Evolutionary conservation across 2,888 invertebrate genomes (phyloP).

Genomic region (Mimachlamys varia): DNA sequence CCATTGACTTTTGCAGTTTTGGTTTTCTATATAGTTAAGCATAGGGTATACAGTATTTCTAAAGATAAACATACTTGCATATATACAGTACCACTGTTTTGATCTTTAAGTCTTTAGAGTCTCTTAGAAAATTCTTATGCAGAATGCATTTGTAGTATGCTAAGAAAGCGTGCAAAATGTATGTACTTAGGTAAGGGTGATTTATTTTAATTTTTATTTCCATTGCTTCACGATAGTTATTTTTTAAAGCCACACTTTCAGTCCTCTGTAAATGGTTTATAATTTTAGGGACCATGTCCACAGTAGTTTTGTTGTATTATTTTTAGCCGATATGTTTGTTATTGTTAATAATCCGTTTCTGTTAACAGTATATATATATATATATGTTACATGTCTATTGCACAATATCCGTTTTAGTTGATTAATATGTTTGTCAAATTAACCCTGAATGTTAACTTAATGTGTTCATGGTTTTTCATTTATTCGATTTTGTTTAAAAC

Average conservation of each 20-base stretch:
- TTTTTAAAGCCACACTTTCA: not conserved
- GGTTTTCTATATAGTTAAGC: too few relatives aligned
- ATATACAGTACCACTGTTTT: not conserved
- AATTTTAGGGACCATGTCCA: not conserved
- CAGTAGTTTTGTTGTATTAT: not conserved
- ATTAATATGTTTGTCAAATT: not conserved
- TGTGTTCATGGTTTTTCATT: not conserved
- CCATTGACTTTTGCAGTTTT: not conserved
- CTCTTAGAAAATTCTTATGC: too few relatives aligned
- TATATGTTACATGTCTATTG: not conserved
- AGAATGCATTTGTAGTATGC: not conserved
- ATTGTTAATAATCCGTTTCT: not conserved
- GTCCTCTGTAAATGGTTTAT: not conserved
- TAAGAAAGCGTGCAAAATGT: not conserved
- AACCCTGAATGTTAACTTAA: not conserved
- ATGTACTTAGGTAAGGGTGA: not conserved
- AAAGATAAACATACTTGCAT: not conserved
- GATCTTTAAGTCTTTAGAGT: not conserved
- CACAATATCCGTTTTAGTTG: not conserved
- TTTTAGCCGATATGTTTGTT: not conserved
- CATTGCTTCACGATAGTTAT: not conserved
- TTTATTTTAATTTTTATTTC: too few relatives aligned
- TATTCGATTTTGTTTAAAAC: not conserved
- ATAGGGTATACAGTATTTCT: too few relatives aligned
- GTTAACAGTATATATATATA: not conserved